phyloP scores from a whole-genome alignment of 2,113 vertebrate genomes.

The Rhegmatorhina hoffmannsi region DNA sequence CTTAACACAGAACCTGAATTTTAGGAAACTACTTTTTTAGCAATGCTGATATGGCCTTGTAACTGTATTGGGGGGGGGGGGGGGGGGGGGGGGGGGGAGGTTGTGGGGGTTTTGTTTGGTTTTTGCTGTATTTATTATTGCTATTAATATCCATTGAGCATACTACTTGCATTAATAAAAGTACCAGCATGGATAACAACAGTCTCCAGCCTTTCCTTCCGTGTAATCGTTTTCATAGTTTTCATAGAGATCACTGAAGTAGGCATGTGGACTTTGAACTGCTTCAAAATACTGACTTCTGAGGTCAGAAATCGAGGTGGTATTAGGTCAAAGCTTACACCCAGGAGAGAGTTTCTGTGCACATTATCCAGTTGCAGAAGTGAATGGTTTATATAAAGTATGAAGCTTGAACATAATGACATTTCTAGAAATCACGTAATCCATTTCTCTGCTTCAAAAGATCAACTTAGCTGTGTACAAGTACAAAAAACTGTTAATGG shows the following conservation, averaged over 20 bases:
- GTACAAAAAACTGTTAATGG: background rate
- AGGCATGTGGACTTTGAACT: background rate
- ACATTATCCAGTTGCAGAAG: background rate
- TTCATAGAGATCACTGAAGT: background rate
- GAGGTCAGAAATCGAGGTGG: background rate
- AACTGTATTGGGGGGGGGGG: background rate
- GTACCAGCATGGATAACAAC: background rate
- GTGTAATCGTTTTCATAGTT: background rate
- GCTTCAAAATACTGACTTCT: background rate
- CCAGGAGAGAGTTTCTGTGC: background rate
- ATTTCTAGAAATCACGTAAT: background rate
- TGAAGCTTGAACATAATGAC: background rate
- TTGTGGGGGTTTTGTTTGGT: accelerated
- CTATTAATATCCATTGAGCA: background rate
- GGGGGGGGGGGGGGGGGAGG: no score
- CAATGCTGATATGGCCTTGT: background rate
- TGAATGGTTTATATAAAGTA: background rate
- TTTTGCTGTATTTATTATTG: background rate
- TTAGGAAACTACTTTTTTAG: background rate
- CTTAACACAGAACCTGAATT: background rate
- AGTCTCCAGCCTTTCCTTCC: background rate
- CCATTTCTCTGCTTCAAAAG: background rate
- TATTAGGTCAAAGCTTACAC: background rate
- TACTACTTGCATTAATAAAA: background rate
- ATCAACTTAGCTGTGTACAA: background rate